Percentiles rank a stretch among this genome's conserved stretches.
Evolutionary conservation across 2,113 vertebrate genomes (phyloP).

Genomic region (Ascaphus truei): DNA sequence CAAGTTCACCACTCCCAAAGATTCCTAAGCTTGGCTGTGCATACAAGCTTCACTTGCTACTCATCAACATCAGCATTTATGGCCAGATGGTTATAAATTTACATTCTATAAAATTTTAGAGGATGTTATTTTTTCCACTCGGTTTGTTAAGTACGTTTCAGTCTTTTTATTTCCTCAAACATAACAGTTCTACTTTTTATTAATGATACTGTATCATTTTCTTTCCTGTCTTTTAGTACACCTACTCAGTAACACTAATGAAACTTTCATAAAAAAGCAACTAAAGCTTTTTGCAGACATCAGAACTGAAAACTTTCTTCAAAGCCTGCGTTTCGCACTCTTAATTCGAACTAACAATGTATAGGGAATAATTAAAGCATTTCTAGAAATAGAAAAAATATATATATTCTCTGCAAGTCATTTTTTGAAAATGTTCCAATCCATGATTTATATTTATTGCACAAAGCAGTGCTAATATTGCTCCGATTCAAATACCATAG

Average conservation of each 20-base stretch:
- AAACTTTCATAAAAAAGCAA: slow-evolving; percentile 54
- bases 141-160: slow-evolving; percentile 75
- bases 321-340: slow-evolving; percentile 41
- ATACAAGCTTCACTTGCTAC: slow-evolving; percentile 73
- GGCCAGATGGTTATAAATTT: slow-evolving; percentile 89
- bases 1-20: slow-evolving; percentile 81
- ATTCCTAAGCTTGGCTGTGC: slow-evolving; percentile 72
- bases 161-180: slow-evolving; percentile 70
- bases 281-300: slow-evolving; percentile 44
- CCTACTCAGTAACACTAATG: slow-evolving; percentile 48
- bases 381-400: slow-evolving; percentile 47
- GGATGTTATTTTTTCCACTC: slow-evolving; percentile 76
- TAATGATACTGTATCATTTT: slow-evolving; percentile 62
- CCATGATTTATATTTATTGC: too few species aligned
- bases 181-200: slow-evolving; percentile 62
- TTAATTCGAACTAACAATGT: slow-evolving; percentile 38
- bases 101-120: slow-evolving; percentile 77
- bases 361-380: slow-evolving; percentile 26
- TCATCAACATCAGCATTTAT: slow-evolving; percentile 82
- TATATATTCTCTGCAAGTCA: too few species aligned
- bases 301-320: slow-evolving; percentile 29
- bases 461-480: too few species aligned
- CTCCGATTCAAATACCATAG: too few species aligned
- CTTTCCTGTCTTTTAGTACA: slow-evolving; percentile 57
- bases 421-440: too few species aligned